These are phyloP conservation scores for Asbolus verrucosus DNA, from an alignment of 1,140 invertebrate genomes.

Conservation along the genomic window DNA sequence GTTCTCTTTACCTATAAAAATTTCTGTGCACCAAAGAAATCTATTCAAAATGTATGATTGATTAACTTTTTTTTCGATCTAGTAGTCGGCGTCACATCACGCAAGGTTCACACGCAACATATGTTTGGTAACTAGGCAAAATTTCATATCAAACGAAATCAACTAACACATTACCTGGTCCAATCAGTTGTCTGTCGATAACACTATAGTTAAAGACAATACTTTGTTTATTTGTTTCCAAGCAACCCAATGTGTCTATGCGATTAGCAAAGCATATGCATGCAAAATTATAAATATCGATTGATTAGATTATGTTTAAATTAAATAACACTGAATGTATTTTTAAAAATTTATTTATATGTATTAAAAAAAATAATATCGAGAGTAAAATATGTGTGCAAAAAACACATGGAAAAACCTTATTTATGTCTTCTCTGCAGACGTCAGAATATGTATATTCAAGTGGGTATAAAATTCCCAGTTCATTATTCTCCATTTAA, in stretches of 20 bases:
- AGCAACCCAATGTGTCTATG: constrained; percentile 33
- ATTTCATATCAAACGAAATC: constrained; percentile 37
- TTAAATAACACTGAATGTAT: too few species aligned
- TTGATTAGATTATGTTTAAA: too few species aligned
- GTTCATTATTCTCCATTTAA: too few species aligned
- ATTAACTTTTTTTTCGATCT: constrained; percentile 21
- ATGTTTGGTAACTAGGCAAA: constrained; percentile 30
- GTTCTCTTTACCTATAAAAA: constrained; percentile 11
- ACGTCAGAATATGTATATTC: too few species aligned
- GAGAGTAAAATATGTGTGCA: too few species aligned
- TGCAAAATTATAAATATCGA: too few species aligned
- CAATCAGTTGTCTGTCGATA: constrained; percentile 37
- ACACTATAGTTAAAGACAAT: constrained; percentile 1
- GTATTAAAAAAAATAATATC: too few species aligned
- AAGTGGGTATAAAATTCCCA: too few species aligned
- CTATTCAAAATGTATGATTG: constrained; percentile 25
- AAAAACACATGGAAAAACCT: too few species aligned
- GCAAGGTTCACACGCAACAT: constrained; percentile 41
- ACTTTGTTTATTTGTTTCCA: constrained; percentile 21
- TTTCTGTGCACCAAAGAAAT: constrained; percentile 20
- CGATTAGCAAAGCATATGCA: too few species aligned
- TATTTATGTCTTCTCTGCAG: too few species aligned
- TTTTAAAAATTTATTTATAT: too few species aligned
- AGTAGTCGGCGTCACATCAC: constrained; percentile 34
- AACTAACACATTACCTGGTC: constrained; percentile 41